Conservation (phyloP, 2,113 vertebrate species). For the Cygnus buccinator region DNA sequence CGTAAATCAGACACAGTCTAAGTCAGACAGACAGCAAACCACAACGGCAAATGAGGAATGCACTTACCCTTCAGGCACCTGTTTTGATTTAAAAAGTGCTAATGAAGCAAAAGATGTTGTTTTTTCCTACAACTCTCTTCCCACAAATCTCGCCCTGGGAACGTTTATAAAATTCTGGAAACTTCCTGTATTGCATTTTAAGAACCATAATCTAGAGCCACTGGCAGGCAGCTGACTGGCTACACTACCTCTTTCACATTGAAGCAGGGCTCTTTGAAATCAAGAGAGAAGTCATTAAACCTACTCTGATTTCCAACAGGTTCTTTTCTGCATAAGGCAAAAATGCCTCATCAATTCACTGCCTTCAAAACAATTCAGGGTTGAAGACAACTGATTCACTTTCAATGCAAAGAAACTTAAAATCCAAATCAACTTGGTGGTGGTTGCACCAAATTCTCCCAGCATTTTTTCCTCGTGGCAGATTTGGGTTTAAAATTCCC, state of each 20-base stretch:
- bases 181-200: background rate
- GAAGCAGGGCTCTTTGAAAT: background rate
- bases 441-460: background rate
- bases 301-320: background rate
- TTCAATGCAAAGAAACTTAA: background rate
- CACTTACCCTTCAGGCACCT: background rate
- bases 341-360: background rate
- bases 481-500: background rate
- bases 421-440: background rate
- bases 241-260: background rate
- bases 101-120: background rate
- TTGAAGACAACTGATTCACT: background rate
- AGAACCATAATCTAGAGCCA: background rate
- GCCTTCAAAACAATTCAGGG: background rate
- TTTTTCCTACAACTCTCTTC: background rate
- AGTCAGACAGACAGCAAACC: background rate
- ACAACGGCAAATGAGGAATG: background rate
- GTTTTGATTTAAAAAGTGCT: conserved; percentile 20
- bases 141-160: background rate
- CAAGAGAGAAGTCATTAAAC: background rate
- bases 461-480: background rate
- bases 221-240: background rate
- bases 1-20: background rate
- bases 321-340: background rate
- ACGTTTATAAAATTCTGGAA: background rate